Conservation (phyloP, 1,140 invertebrate species). For the Eciton burchellii region DNA sequence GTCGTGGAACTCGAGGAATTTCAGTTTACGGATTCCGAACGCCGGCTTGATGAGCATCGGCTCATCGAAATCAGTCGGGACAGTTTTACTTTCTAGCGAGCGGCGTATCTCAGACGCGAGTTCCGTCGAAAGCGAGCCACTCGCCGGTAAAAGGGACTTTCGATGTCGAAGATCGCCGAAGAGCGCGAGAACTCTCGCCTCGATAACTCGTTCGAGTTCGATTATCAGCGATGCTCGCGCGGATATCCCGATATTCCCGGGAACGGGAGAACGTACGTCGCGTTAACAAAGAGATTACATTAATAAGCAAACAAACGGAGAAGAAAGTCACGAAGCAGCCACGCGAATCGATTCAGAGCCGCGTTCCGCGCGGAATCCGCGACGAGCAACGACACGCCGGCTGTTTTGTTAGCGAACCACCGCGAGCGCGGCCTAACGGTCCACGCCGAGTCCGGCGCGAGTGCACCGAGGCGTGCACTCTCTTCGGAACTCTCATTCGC, state of each 20-base stretch:
- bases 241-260: no score
- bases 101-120: not conserved
- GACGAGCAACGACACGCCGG: slow-evolving; percentile 28
- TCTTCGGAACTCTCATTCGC: slow-evolving; percentile 58
- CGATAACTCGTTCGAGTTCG: no score
- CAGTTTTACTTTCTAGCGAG: not conserved
- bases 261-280: no score
- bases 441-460: slow-evolving; percentile 51
- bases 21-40: not conserved
- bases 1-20: not conserved
- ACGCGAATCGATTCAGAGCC: not conserved
- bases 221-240: no score
- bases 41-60: not conserved
- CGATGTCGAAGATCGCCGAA: no score
- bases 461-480: slow-evolving; percentile 70
- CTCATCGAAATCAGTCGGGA: not conserved
- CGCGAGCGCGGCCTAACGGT: slow-evolving; percentile 65
- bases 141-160: not conserved
- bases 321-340: no score
- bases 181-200: no score
- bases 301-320: no score
- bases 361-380: not conserved
- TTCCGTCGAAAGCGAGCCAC: slow-evolving; percentile 11
- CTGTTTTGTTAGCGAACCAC: slow-evolving; percentile 42
- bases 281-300: no score